phyloP scores from a whole-genome alignment of 2,797 vertebrate species.

The Acanthurus tractus region DNA sequence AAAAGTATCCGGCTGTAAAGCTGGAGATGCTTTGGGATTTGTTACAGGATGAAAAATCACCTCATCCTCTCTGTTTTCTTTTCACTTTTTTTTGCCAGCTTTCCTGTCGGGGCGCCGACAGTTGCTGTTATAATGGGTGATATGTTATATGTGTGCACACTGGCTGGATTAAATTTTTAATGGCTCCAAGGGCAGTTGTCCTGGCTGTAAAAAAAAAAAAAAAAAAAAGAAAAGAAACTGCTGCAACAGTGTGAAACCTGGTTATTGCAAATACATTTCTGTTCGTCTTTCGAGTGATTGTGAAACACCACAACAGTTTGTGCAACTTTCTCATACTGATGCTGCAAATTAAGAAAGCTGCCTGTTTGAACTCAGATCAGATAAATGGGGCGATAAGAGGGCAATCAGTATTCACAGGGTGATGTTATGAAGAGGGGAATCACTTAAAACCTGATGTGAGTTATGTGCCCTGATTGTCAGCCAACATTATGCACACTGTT shows the following conservation, averaged over 20 bases:
- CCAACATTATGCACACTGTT: conserved; percentile 85
- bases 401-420: conserved; percentile 73
- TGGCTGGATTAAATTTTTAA: conserved; percentile 88
- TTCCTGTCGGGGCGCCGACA: conserved; percentile 65
- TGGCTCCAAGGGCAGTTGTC: conserved; percentile 81
- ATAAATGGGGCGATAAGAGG: conserved; percentile 61
- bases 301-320: conserved; percentile 60
- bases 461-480: conserved; percentile 84
- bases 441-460: conserved; percentile 74
- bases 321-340: conserved; percentile 47
- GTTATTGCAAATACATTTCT: conserved; percentile 76
- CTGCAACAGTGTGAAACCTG: conserved; percentile 69
- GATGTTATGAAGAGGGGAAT: conserved; percentile 68
- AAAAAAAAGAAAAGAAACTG: conserved; percentile 26
- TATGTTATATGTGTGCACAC: conserved; percentile 81
- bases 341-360: conserved; percentile 59
- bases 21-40: conserved; percentile 63
- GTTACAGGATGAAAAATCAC: conserved; percentile 71
- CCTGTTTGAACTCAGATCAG: conserved; percentile 44
- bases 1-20: conserved; percentile 53
- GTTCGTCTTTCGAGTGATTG: conserved; percentile 66
- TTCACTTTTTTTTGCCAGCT: conserved; percentile 70
- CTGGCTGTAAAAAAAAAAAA: conserved; percentile 70
- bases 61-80: conserved; percentile 68
- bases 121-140: conserved; percentile 74